These are phyloP conservation scores for Nomada lathburiana DNA, from an alignment of 2,888 invertebrate species.

Conservation along the genomic window DNA sequence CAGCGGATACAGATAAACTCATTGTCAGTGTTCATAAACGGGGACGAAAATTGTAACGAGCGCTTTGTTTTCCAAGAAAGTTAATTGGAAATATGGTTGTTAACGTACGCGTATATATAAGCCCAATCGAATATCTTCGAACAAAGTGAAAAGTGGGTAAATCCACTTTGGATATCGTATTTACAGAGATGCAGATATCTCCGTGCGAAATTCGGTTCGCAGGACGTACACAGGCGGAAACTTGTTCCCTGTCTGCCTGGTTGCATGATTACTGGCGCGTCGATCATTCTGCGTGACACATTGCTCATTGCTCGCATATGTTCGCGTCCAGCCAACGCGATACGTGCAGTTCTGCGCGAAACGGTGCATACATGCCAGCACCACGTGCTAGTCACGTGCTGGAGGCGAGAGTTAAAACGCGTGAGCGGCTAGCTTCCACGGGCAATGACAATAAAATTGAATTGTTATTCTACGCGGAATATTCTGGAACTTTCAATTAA, in stretches of 20 bases:
- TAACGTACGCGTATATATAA: too few relatives aligned
- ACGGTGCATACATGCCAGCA: conserved; percentile 66
- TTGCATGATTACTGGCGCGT: not conserved
- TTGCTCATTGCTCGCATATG: conserved; percentile 20
- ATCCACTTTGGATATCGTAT: not conserved
- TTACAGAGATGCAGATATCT: not conserved
- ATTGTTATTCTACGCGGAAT: conserved; percentile 49
- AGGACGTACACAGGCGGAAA: not conserved
- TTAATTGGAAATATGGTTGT: not conserved
- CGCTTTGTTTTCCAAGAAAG: not conserved
- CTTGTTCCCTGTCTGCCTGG: conserved; percentile 8
- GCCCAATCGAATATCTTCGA: not conserved
- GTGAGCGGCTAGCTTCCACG: conserved; percentile 48
- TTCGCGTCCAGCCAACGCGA: conserved; percentile 31
- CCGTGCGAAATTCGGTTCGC: not conserved
- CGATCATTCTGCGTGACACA: conserved; percentile 42
- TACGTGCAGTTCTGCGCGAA: conserved; percentile 30
- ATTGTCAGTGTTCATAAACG: too few relatives aligned
- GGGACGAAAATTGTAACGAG: not conserved
- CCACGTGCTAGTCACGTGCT: conserved; percentile 77
- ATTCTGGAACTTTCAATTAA: conserved; percentile 31
- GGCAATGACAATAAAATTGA: conserved; percentile 72
- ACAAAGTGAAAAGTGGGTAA: not conserved
- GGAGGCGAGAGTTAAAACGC: conserved; percentile 66
- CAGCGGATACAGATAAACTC: not conserved